Evolutionary conservation across 2,888 invertebrate genomes (phyloP).

Genomic region (Artemia sp.): DNA sequence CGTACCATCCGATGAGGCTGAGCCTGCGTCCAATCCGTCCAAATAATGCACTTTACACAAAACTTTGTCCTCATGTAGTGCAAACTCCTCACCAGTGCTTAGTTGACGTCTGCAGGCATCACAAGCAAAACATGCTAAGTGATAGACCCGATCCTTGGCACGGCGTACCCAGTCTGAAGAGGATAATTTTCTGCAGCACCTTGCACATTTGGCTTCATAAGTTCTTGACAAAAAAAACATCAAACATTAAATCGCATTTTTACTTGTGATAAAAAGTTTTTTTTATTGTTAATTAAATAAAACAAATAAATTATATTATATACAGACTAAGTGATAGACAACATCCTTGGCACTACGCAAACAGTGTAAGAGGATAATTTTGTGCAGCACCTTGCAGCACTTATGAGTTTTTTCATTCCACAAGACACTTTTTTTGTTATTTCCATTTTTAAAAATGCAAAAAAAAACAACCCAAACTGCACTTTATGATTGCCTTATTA

Average conservation of each 20-base stretch:
- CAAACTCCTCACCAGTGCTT: constrained; percentile 91
- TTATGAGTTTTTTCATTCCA: too few species aligned
- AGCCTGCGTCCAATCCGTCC: constrained; percentile 75
- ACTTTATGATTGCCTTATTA: too few species aligned
- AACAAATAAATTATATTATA: constrained; percentile 31
- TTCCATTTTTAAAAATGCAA: too few species aligned
- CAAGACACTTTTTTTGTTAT: too few species aligned
- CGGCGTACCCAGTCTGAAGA: constrained; percentile 95
- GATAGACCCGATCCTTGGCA: constrained; percentile 84
- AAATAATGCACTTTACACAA: constrained; percentile 94
- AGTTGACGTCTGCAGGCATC: constrained; percentile 84
- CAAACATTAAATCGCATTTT: too few species aligned
- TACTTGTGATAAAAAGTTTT: too few species aligned
- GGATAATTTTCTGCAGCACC: constrained; percentile 79
- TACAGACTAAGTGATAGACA: constrained; percentile 95
- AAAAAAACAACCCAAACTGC: too few species aligned
- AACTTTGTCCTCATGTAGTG: constrained; percentile 78
- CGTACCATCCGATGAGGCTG: constrained; percentile 57
- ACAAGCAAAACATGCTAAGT: constrained; percentile 96
- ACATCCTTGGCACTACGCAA: constrained; percentile 82
- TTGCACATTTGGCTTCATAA: constrained; percentile 89
- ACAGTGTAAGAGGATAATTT: constrained; percentile 90
- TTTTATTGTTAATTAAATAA: too few species aligned
- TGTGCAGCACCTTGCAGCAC: constrained; percentile 65
- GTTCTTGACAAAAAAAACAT: constrained; percentile 42